phyloP scores from a whole-genome alignment of 2,113 vertebrate genomes.

The Hyperoodon ampullatus region DNA sequence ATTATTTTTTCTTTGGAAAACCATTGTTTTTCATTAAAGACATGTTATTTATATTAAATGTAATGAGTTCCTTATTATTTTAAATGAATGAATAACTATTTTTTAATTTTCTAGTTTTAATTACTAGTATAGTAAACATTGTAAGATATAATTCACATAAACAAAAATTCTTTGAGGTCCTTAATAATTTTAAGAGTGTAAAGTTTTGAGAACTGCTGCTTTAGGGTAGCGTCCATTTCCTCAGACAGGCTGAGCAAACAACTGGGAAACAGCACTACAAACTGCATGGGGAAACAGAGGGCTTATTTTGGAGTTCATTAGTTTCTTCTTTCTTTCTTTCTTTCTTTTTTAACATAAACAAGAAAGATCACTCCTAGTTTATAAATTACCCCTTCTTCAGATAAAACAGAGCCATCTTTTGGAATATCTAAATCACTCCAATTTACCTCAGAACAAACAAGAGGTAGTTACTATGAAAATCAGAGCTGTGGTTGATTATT shows the following conservation, averaged over 20 bases:
- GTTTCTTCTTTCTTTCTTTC: background rate
- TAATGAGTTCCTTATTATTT: background rate
- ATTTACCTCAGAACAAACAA: background rate
- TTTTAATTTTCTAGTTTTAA: constrained; percentile 28
- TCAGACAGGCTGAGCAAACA: background rate
- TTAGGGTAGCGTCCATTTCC: background rate
- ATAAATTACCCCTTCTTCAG: constrained; percentile 32
- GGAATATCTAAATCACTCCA: background rate
- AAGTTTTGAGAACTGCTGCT: background rate
- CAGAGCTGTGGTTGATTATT: background rate
- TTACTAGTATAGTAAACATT: constrained; percentile 4
- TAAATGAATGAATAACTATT: background rate
- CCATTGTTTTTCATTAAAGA: constrained; percentile 34
- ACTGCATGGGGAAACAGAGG: background rate
- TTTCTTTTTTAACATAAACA: background rate
- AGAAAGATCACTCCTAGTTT: constrained; percentile 36
- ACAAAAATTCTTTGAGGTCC: background rate
- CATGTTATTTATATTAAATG: background rate
- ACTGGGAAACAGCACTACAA: background rate
- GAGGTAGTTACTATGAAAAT: background rate
- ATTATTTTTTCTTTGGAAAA: constrained; percentile 36
- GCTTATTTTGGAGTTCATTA: background rate
- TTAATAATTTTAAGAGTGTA: background rate
- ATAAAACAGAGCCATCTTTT: constrained; percentile 30
- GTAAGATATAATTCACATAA: background rate